These are phyloP conservation scores for Cyanoderma ruficeps DNA, from an alignment of 2,113 vertebrate genomes.

Conservation along the genomic window DNA sequence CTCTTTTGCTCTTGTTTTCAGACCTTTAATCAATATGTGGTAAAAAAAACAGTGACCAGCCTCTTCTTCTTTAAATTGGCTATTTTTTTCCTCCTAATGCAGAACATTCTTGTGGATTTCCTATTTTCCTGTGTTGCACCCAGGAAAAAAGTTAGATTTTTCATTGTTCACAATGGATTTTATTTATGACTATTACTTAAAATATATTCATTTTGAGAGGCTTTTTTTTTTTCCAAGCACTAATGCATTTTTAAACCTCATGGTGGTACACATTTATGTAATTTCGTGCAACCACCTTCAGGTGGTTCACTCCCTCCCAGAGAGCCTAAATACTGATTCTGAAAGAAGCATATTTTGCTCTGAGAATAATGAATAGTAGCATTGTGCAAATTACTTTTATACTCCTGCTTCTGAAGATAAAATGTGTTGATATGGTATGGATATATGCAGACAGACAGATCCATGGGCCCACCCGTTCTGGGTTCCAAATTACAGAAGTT, in stretches of 20 bases:
- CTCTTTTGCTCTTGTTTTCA: background rate
- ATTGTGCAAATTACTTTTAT: constrained; percentile 41
- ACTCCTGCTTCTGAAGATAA: constrained; percentile 29
- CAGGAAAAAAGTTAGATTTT: background rate
- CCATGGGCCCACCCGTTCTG: background rate
- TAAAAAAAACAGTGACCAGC: background rate
- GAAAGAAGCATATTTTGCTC: background rate
- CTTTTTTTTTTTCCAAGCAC: background rate
- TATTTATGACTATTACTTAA: constrained; percentile 4
- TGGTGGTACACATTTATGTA: background rate
- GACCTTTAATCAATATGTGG: background rate
- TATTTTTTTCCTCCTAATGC: background rate
- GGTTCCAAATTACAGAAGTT: constrained; percentile 39
- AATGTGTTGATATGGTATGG: constrained; percentile 13
- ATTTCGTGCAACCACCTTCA: constrained; percentile 2
- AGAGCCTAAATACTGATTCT: constrained; percentile 5
- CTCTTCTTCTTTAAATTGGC: background rate
- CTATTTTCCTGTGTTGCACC: background rate
- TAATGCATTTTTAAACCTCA: background rate
- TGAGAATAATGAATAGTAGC: constrained; percentile 41
- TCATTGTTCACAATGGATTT: background rate
- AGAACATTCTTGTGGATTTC: background rate
- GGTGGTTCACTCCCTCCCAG: background rate
- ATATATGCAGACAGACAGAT: constrained; percentile 21
- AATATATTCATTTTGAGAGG: background rate